These are phyloP conservation scores for Idaea dimidiata DNA, from an alignment of 2,888 invertebrate species.

Conservation along the genomic window DNA sequence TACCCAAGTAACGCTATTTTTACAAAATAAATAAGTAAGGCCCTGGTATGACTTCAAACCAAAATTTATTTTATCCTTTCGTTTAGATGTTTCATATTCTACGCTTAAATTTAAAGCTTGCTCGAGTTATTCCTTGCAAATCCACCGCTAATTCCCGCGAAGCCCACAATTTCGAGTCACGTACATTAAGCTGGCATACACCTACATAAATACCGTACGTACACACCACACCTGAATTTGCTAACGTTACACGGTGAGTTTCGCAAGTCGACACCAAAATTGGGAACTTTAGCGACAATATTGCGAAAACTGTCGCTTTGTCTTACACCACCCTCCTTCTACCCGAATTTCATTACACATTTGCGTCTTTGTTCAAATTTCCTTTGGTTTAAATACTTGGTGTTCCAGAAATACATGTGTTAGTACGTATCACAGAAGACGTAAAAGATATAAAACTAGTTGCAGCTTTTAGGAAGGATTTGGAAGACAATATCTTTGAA, in stretches of 20 bases:
- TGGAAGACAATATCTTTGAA: not conserved
- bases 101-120: conserved; percentile 32
- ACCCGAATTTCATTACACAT: conserved; percentile 22
- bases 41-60: too few relatives aligned
- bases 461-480: not conserved
- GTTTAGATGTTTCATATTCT: conserved; percentile 12
- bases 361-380: conserved; percentile 5
- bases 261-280: conserved; percentile 77
- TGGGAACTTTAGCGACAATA: conserved; percentile 72
- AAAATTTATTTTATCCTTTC: not conserved
- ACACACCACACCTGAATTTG: conserved; percentile 55
- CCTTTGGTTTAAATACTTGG: not conserved
- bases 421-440: not conserved
- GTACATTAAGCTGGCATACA: conserved; percentile 43
- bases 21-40: too few relatives aligned
- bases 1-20: too few relatives aligned
- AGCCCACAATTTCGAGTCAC: conserved; percentile 65
- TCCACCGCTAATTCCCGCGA: conserved; percentile 65
- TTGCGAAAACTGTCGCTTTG: conserved; percentile 64
- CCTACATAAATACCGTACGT: conserved; percentile 27
- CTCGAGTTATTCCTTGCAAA: conserved; percentile 60
- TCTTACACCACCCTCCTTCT: conserved; percentile 35
- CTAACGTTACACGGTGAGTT: conserved; percentile 60
- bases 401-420: not conserved
- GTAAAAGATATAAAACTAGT: not conserved